Conservation (phyloP, 1,140 invertebrate species). For the Macrobrachium rosenbergii region DNA sequence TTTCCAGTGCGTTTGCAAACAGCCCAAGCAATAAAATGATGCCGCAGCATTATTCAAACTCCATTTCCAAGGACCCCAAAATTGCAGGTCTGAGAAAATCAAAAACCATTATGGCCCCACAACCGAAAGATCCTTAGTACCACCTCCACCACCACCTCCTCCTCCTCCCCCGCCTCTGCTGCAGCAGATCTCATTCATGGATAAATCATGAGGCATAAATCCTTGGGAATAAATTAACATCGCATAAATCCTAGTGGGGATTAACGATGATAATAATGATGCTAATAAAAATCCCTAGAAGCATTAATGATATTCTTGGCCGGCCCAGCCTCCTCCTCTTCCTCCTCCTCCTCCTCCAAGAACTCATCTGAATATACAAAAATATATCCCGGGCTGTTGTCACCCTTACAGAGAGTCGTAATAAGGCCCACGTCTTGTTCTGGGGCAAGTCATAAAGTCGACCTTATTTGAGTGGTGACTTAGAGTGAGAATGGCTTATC, state of each 20-base stretch:
- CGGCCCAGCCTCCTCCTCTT: background rate
- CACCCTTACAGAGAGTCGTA: constrained; percentile 33
- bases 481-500: constrained; percentile 63
- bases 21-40: no score
- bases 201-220: constrained; percentile 31
- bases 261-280: constrained; percentile 56
- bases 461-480: constrained; percentile 55
- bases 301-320: constrained; percentile 43
- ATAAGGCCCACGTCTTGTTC: constrained; percentile 17
- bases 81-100: no score
- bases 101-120: background rate
- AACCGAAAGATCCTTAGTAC: background rate
- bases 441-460: constrained; percentile 42
- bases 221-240: constrained; percentile 44
- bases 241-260: constrained; percentile 47
- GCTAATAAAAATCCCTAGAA: constrained; percentile 42
- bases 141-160: background rate
- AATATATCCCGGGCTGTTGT: constrained; percentile 29
- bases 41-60: no score
- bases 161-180: constrained; percentile 5
- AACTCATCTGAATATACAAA: constrained; percentile 47
- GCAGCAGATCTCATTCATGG: background rate
- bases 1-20: no score
- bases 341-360: constrained; percentile 31
- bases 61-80: no score